phyloP scores from a whole-genome alignment of 2,888 invertebrate genomes.

The Macrosiphum euphorbiae region DNA sequence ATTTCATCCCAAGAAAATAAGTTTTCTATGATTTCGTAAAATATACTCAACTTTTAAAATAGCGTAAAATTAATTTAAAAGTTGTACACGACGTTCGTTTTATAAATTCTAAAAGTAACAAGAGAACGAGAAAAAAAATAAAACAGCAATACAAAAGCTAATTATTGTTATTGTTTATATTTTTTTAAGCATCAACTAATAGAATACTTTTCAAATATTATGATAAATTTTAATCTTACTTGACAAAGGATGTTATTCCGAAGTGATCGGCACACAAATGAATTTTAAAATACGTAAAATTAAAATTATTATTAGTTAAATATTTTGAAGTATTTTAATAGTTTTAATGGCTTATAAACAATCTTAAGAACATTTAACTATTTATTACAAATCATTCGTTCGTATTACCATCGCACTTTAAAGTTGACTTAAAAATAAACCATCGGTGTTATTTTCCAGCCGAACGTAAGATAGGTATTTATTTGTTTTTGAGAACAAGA shows the following conservation, averaged over 20 bases:
- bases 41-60: neutral
- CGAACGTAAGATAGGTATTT: neutral
- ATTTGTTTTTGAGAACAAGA: neutral
- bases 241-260: neutral
- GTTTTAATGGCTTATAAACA: neutral
- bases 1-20: neutral
- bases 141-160: neutral
- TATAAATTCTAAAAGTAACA: neutral
- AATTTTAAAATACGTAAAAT: neutral
- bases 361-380: neutral
- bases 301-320: conserved; percentile 14
- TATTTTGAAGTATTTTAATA: neutral
- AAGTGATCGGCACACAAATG: neutral
- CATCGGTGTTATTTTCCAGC: neutral
- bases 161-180: neutral
- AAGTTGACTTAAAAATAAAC: conserved; percentile 10
- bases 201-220: neutral
- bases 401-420: neutral
- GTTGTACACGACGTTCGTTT: neutral
- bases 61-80: neutral
- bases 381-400: neutral
- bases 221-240: neutral
- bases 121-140: neutral
- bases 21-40: neutral
- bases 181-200: neutral